phyloP scores from a whole-genome alignment of 2,797 vertebrate genomes.

The Channallabes apus region DNA sequence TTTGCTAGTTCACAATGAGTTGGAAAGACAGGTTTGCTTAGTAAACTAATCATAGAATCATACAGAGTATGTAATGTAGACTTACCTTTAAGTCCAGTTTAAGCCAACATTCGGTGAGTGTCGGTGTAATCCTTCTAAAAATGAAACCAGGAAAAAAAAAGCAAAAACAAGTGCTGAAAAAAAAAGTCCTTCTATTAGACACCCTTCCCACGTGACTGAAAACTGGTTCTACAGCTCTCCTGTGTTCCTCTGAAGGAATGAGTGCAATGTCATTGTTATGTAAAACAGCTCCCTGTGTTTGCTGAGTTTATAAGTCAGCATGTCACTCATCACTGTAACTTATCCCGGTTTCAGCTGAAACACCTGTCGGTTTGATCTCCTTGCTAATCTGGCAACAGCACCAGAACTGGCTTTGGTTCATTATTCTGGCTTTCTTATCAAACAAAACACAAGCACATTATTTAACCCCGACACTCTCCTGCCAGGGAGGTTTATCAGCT shows the following conservation, averaged over 20 bases:
- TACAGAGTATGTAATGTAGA: not conserved
- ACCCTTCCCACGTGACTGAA: constrained; percentile 15
- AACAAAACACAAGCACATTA: not conserved
- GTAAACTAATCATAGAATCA: not conserved
- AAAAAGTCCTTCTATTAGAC: not conserved
- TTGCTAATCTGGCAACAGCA: constrained; percentile 11
- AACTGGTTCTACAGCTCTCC: constrained; percentile 52
- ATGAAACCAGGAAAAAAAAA: not conserved
- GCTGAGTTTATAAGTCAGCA: not conserved
- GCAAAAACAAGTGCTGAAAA: not conserved
- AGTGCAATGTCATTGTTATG: constrained; percentile 34
- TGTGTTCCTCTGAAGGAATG: constrained; percentile 16
- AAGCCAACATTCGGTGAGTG: not conserved
- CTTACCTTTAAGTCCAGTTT: constrained; percentile 31
- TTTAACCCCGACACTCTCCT: constrained; percentile 22
- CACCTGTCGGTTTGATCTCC: not conserved
- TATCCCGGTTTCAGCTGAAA: constrained; percentile 23
- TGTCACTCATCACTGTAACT: constrained; percentile 6
- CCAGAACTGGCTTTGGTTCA: not conserved
- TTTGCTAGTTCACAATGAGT: not conserved
- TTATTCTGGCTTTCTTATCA: constrained; percentile 44
- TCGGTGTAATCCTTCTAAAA: constrained; percentile 8
- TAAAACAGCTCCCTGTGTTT: constrained; percentile 31
- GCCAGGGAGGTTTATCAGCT: constrained; percentile 24
- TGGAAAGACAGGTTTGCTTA: constrained; percentile 7